These are phyloP conservation scores for Thalassaphorura encarpata DNA, from an alignment of 1,140 invertebrate species.

Conservation along the genomic window DNA sequence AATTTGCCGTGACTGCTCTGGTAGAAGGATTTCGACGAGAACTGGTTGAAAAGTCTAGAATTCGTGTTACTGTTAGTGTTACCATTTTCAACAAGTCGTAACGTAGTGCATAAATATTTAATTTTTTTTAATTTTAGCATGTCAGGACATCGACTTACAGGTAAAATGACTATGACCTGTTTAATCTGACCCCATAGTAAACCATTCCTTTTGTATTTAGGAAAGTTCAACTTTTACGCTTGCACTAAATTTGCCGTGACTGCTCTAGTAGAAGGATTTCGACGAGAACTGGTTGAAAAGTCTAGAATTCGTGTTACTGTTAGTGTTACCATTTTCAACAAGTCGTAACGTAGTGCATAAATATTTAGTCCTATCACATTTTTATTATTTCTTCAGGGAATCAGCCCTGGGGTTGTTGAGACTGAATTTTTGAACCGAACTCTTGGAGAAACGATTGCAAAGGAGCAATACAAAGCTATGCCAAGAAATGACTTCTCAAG, in stretches of 20 bases:
- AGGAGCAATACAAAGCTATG: conserved; percentile 4
- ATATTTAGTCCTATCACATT: too few relatives aligned
- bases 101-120: too few relatives aligned
- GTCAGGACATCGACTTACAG: conserved; percentile 27
- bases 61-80: conserved; percentile 39
- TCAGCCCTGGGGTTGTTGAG: conserved; percentile 48
- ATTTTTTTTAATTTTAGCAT: conserved; percentile 1
- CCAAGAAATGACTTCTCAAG: conserved; percentile 37
- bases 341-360: too few relatives aligned
- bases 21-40: conserved; percentile 40
- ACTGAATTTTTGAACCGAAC: conserved; percentile 42
- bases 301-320: conserved; percentile 12
- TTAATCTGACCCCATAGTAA: neutral
- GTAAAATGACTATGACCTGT: neutral
- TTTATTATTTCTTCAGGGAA: conserved; percentile 37
- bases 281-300: neutral
- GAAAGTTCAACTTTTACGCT: conserved; percentile 36
- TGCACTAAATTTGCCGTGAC: conserved; percentile 41
- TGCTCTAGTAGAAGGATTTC: neutral
- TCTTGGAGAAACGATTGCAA: conserved; percentile 20
- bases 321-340: too few relatives aligned
- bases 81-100: too few relatives aligned
- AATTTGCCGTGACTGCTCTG: conserved; percentile 40
- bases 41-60: conserved; percentile 36
- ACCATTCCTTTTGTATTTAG: neutral